Evolutionary conservation across 2,888 invertebrate genomes (phyloP).

Genomic region (Eupithecia vulgata): DNA sequence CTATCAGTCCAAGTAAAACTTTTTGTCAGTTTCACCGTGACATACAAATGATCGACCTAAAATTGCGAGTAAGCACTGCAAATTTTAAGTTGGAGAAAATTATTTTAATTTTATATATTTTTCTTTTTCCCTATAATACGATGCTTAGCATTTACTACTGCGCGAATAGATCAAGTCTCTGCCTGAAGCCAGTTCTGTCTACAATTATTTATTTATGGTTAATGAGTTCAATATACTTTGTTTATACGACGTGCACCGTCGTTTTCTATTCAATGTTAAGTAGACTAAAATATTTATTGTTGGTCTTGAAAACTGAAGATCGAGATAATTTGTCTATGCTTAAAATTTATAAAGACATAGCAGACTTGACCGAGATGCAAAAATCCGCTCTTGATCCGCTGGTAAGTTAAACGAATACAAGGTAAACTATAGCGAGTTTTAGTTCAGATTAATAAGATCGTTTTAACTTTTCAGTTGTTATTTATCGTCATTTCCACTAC

Average conservation of each 20-base stretch:
- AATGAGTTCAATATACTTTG: not conserved
- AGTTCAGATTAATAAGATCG: not conserved
- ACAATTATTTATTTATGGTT: not conserved
- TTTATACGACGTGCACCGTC: not conserved
- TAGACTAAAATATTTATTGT: not conserved
- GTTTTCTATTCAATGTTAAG: slow-evolving; percentile 3
- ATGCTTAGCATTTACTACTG: not conserved
- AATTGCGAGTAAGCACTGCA: not conserved
- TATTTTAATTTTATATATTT: not conserved
- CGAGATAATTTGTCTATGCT: not conserved
- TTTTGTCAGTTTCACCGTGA: not conserved
- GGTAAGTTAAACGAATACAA: slow-evolving; percentile 3
- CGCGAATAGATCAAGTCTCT: not conserved
- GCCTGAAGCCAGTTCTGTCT: not conserved
- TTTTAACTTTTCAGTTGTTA: not conserved
- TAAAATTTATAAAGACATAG: slow-evolving; percentile 3
- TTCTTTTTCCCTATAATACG: not conserved
- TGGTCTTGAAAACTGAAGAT: not conserved
- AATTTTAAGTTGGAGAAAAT: not conserved
- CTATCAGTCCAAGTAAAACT: slow-evolving; percentile 2
- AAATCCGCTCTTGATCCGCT: not conserved
- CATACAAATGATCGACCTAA: not conserved
- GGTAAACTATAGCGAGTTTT: no score
- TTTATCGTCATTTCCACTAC: not conserved
- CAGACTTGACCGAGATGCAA: slow-evolving; percentile 12